phyloP scores from a whole-genome alignment of 1,140 invertebrate species.

The Bacillus rossius region DNA sequence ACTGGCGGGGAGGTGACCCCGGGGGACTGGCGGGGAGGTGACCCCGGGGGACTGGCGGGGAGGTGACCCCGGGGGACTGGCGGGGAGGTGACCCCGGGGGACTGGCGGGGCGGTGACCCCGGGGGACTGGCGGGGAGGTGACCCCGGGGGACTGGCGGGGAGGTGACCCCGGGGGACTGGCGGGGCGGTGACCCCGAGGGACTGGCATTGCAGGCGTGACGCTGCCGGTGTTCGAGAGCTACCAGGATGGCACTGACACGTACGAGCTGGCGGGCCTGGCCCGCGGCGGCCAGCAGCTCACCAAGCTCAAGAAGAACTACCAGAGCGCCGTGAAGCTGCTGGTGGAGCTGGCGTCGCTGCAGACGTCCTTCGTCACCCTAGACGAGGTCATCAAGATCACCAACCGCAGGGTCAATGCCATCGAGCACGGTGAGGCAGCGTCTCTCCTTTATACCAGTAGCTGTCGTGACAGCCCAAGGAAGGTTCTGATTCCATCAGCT shows the following conservation, averaged over 20 bases:
- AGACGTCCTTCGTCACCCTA: conserved; percentile 94
- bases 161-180: too few relatives aligned
- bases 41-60: too few relatives aligned
- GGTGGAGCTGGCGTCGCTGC: conserved; percentile 91
- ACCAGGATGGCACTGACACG: conserved; percentile 89
- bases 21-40: too few relatives aligned
- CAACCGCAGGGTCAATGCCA: conserved; percentile 98
- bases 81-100: too few relatives aligned
- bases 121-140: too few relatives aligned
- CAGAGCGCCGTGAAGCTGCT: conserved; percentile 86
- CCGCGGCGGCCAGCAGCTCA: conserved; percentile 89
- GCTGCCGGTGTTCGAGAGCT: conserved; percentile 92
- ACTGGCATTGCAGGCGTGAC: conserved; percentile 80
- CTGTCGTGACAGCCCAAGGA: too few relatives aligned
- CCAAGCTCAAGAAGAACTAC: conserved; percentile 95
- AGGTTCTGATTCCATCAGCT: too few relatives aligned
- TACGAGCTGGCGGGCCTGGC: conserved; percentile 92
- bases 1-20: too few relatives aligned
- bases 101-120: too few relatives aligned
- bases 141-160: too few relatives aligned
- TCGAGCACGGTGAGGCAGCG: conserved; percentile 83
- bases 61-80: too few relatives aligned
- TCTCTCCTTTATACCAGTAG: not conserved
- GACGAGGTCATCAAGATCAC: conserved; percentile 98
- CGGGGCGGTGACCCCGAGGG: too few relatives aligned